Evolutionary conservation across 2,888 invertebrate species (phyloP).

Genomic region (Ophraella communa): DNA sequence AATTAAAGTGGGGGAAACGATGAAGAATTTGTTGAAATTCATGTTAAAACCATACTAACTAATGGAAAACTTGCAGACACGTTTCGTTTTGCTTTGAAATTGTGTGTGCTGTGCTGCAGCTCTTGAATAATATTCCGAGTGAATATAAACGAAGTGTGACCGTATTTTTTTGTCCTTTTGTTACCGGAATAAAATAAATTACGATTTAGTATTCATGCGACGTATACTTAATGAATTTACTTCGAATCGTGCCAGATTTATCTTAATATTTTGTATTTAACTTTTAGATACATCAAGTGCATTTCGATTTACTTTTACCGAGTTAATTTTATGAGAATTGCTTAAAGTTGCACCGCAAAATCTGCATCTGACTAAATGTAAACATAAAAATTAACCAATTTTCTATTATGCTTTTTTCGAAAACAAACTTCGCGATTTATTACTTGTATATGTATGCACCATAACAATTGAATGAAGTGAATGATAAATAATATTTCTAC

Average conservation of each 20-base stretch:
- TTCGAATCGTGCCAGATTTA: background rate
- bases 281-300: too few species aligned
- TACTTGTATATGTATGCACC: background rate
- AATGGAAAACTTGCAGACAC: background rate
- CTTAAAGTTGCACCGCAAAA: background rate
- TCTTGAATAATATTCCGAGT: background rate
- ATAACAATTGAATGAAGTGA: background rate
- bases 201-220: background rate
- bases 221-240: background rate
- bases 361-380: background rate
- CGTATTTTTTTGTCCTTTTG: background rate
- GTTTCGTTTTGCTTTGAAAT: background rate
- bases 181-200: background rate
- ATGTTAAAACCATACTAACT: background rate
- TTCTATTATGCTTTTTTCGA: background rate
- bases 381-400: background rate
- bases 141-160: background rate
- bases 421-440: background rate
- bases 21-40: too few species aligned
- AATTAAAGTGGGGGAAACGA: too few species aligned
- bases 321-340: background rate
- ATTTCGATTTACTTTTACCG: too few species aligned
- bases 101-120: too few species aligned
- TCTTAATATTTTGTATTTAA: background rate
- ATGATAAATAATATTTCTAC: slow-evolving; percentile 1